Evolutionary conservation across 92 coral and sea anemone genomes (phyloP), one percentile per base, ranked within the genome.

Genomic region (Muricea muricata): DNA sequence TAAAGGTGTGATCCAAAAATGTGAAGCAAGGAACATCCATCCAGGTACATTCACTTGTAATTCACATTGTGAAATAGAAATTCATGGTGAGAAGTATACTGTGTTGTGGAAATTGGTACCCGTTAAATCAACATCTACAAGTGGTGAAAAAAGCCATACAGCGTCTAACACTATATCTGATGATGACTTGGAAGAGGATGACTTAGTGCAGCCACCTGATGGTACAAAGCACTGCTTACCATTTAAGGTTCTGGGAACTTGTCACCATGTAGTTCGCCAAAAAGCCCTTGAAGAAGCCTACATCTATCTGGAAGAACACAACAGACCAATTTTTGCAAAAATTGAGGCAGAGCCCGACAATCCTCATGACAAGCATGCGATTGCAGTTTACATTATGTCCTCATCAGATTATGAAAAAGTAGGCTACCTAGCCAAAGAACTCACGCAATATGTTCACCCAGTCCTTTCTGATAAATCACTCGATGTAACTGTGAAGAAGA

Each of bases 171-270:
- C 21, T 17, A 45, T 69, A 78, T 52, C 73, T 14, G 60, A 48
- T 29, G 17, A 34, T 11, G 32, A 71, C 17, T 34, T 48, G 8
- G 58, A 14, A 11, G 84, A 60, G 24, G 84, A 78, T 33, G 80
- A 52, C 20, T 23, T 21, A 14, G 35, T 25, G 55, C 11, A 13
- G 42, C 42, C 42, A 37, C 4, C 9, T 37, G 67, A 24, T 4
- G 42, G 9, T 3, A 37, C 42, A 6, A 25, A 23, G 0, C 90
- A 86, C 34, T 34, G 81, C n/a, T 29, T 83, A 63, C 84, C 87
- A 25, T 91, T 84, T 37, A 91, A 90, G 73, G 94, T 91, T 66
- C n/a, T 85, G 80, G 91, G 91, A 25, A 77, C 89, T 0, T 91
- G 94, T 74, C 71, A 84, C 66, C 3, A 52, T 0, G 24, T 10